Evolutionary conservation across 2,113 vertebrate genomes (phyloP).

Genomic region (Monopterus albus): DNA sequence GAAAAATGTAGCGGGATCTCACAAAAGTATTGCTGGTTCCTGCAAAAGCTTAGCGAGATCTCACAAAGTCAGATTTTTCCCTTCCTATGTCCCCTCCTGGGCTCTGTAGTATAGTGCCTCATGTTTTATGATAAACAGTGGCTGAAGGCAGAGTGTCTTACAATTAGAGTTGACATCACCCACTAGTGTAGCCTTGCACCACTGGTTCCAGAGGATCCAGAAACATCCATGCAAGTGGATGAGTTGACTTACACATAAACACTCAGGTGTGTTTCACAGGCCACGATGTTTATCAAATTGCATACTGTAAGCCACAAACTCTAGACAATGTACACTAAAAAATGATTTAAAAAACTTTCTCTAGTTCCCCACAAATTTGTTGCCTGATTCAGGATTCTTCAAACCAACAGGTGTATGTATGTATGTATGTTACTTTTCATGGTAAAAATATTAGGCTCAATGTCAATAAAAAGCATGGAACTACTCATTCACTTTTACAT

Average conservation of each 20-base stretch:
- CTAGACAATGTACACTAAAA: neutral
- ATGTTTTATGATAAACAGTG: slow-evolving; percentile 31
- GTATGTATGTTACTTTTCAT: too few relatives aligned
- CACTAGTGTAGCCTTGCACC: slow-evolving; percentile 47
- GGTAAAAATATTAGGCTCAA: too few relatives aligned
- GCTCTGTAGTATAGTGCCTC: slow-evolving; percentile 29
- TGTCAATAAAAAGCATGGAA: too few relatives aligned
- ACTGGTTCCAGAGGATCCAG: slow-evolving; percentile 25
- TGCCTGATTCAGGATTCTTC: neutral
- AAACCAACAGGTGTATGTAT: too few relatives aligned
- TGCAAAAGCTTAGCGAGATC: too few relatives aligned
- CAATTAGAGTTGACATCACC: slow-evolving; percentile 67
- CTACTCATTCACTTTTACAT: neutral
- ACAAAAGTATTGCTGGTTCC: too few relatives aligned
- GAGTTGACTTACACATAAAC: neutral
- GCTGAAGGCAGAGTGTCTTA: slow-evolving; percentile 31
- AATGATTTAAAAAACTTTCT: neutral
- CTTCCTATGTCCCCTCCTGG: too few relatives aligned
- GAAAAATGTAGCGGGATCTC: too few relatives aligned
- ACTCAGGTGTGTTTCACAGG: neutral
- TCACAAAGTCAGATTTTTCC: too few relatives aligned
- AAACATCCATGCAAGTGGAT: neutral
- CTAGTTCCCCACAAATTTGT: neutral
- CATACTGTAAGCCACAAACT: neutral
- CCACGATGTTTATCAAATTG: neutral